phyloP scores from a whole-genome alignment of 92 coral and sea anemone species.

The Umimayanthus kanabou region DNA sequence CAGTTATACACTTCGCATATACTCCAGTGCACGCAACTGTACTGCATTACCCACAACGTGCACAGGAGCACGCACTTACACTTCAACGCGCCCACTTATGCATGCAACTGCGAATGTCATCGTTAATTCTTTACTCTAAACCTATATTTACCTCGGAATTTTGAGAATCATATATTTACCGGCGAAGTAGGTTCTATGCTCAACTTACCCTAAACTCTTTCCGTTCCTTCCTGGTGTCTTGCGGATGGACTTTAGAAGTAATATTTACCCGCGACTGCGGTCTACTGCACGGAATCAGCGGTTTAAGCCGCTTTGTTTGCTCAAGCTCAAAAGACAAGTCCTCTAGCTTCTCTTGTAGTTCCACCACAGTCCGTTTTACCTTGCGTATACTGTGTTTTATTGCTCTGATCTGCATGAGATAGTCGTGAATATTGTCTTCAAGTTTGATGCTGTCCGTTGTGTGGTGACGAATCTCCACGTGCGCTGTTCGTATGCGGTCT shows the following conservation, averaged over 20 bases:
- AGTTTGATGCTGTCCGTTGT: slow-evolving; percentile 69
- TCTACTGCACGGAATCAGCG: slow-evolving; percentile 63
- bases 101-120: background rate
- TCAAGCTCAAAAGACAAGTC: slow-evolving; percentile 64
- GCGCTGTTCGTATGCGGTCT: slow-evolving; percentile 71
- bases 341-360: slow-evolving; percentile 76
- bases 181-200: background rate
- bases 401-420: slow-evolving; percentile 64
- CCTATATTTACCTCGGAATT: no score
- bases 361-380: slow-evolving; percentile 60
- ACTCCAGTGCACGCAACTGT: no score
- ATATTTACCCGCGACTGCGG: slow-evolving; percentile 11
- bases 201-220: slow-evolving; percentile 32
- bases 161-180: no score
- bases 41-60: no score
- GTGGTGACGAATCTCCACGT: slow-evolving; percentile 82
- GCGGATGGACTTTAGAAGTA: background rate
- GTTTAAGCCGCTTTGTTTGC: slow-evolving; percentile 70
- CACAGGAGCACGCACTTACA: background rate
- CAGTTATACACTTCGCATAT: no score
- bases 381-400: slow-evolving; percentile 69
- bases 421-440: slow-evolving; percentile 83
- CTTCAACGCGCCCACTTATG: background rate
- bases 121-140: background rate
- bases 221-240: background rate